Percentiles rank a stretch among this genome's conserved stretches.
Evolutionary conservation across 2,888 invertebrate genomes (phyloP).

Genomic region (Xestoiulus laeticollis): DNA sequence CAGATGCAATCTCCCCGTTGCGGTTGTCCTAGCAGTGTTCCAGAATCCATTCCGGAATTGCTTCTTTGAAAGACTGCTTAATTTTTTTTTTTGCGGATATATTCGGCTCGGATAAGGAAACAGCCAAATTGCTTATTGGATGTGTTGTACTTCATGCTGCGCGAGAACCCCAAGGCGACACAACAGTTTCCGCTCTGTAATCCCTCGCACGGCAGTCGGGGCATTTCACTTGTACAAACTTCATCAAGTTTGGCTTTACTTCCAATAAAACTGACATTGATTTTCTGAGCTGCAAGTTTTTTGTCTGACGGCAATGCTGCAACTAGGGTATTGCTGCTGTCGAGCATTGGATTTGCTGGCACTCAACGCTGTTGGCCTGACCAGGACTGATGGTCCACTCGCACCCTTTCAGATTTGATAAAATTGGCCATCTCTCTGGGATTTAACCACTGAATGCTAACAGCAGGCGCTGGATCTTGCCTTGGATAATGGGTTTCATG

Average conservation of each 20-base stretch:
- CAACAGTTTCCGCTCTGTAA: conserved; percentile 47
- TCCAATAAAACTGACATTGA: conserved; percentile 52
- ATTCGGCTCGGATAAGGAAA: neutral
- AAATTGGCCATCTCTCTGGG: conserved; percentile 35
- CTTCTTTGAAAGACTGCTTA: neutral
- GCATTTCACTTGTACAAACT: conserved; percentile 44
- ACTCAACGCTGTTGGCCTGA: neutral
- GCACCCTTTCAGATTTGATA: conserved; percentile 31
- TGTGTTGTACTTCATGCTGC: neutral
- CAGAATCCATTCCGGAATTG: conserved; percentile 7
- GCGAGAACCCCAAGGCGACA: neutral
- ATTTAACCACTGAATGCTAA: conserved; percentile 5
- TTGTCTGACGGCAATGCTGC: neutral
- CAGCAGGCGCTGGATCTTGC: neutral
- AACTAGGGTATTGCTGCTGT: neutral
- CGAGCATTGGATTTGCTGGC: neutral
- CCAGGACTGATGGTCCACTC: neutral
- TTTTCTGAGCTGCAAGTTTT: conserved; percentile 39
- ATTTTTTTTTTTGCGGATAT: neutral
- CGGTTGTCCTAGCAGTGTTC: neutral
- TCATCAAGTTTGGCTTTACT: conserved; percentile 49
- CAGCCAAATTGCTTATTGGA: conserved; percentile 40
- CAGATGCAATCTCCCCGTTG: neutral
- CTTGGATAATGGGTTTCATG: conserved; percentile 29
- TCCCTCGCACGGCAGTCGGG: neutral